phyloP scores from a whole-genome alignment of 2,797 vertebrate species.

The Kryptopterus vitreolus region DNA sequence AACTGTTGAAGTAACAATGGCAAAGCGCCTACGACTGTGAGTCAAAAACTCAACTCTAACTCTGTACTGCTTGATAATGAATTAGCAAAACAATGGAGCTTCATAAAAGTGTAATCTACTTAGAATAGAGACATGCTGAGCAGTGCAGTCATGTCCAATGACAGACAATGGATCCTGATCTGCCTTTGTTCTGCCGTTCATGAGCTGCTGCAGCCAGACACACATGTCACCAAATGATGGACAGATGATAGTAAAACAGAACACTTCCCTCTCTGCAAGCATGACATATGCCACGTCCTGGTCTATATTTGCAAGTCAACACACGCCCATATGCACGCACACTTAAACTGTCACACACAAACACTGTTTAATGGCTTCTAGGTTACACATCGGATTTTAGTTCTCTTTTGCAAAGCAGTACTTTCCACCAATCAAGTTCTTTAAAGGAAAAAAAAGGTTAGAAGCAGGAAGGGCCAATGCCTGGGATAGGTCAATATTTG shows the following conservation, averaged over 20 bases:
- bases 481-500: conserved; percentile 60
- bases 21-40: conserved; percentile 44
- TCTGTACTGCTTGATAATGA: conserved; percentile 53
- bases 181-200: conserved; percentile 49
- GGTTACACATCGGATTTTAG: conserved; percentile 32
- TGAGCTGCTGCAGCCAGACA: conserved; percentile 35
- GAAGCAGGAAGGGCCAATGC: conserved; percentile 44
- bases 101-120: conserved; percentile 59
- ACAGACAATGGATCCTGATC: conserved; percentile 33
- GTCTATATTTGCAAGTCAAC: conserved; percentile 20
- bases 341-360: conserved; percentile 32
- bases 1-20: neutral
- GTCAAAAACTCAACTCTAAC: conserved; percentile 52
- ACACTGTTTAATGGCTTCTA: conserved; percentile 2
- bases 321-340: conserved; percentile 16
- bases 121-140: conserved; percentile 57
- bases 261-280: conserved; percentile 53
- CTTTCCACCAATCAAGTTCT: conserved; percentile 52
- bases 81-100: conserved; percentile 63
- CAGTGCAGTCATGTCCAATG: conserved; percentile 32
- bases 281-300: conserved; percentile 33
- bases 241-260: conserved; percentile 45
- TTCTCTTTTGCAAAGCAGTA: conserved; percentile 30
- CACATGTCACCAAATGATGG: conserved; percentile 48
- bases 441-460: conserved; percentile 12